These are phyloP conservation scores for Steinernema feltiae DNA, from an alignment of 1,140 invertebrate genomes.

Conservation along the genomic window DNA sequence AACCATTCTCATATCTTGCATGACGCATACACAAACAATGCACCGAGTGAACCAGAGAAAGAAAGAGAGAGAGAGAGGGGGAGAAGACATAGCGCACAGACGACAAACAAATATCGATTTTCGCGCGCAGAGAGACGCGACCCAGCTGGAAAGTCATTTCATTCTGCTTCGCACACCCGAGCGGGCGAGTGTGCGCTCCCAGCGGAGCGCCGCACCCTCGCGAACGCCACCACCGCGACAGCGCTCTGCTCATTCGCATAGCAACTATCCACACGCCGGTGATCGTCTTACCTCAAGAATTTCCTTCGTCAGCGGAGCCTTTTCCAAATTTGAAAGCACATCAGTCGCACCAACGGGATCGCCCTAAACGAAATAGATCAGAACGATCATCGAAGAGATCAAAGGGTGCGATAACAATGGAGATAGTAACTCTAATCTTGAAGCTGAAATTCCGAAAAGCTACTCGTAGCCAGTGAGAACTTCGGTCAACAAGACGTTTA, in stretches of 20 bases:
- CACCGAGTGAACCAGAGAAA: not conserved
- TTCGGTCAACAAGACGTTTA: not conserved
- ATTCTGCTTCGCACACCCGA: not conserved
- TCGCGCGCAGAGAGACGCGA: not conserved
- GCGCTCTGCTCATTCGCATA: not conserved
- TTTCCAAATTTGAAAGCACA: slow-evolving; percentile 25
- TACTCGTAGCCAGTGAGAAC: not conserved
- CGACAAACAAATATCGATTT: slow-evolving; percentile 2
- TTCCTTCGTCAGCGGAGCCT: slow-evolving; percentile 26
- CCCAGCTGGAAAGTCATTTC: not conserved
- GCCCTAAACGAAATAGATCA: slow-evolving; percentile 14
- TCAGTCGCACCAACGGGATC: slow-evolving; percentile 25
- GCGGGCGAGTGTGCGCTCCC: slow-evolving; percentile 6
- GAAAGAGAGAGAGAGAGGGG: not conserved
- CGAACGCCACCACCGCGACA: not conserved
- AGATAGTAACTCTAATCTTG: not conserved
- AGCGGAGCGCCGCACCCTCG: not conserved
- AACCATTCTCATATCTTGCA: not conserved
- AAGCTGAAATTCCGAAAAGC: not conserved
- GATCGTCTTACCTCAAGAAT: slow-evolving; percentile 35
- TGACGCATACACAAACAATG: not conserved
- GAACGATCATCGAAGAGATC: slow-evolving; percentile 10
- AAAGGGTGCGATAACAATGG: not conserved
- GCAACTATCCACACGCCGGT: not conserved
- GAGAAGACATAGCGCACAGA: not conserved